These are phyloP conservation scores for Aphodius sticticus DNA, from an alignment of 2,888 invertebrate species.

Conservation along the genomic window DNA sequence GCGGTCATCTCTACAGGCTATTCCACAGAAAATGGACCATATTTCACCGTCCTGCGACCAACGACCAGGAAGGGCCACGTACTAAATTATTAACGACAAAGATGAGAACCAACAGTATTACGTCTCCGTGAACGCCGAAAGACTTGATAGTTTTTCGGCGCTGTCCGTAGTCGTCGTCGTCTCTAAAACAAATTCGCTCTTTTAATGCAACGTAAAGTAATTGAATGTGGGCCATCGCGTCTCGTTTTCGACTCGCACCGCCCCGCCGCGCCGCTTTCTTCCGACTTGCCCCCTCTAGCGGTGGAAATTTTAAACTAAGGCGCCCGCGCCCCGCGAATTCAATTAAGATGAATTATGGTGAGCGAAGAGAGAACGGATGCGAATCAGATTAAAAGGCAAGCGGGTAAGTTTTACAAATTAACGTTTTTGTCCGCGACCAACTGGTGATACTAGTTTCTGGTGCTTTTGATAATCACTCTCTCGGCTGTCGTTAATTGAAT, in stretches of 20 bases:
- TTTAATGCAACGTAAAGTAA: not conserved
- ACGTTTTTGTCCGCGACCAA: not conserved
- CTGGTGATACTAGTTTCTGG: not conserved
- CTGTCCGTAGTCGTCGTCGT: not conserved
- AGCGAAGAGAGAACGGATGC: not conserved
- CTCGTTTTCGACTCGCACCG: not conserved
- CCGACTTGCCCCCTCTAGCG: not conserved
- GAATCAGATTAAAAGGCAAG: not conserved
- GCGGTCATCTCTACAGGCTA: not conserved
- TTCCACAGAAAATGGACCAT: not conserved
- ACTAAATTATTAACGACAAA: not conserved
- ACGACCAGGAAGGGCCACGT: not conserved
- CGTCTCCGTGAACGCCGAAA: no score
- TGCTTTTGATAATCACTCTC: not conserved
- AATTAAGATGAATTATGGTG: slow-evolving; percentile 4
- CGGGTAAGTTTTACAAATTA: slow-evolving; percentile 4
- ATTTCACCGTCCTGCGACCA: not conserved
- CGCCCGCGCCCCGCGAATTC: not conserved
- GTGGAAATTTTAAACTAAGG: not conserved
- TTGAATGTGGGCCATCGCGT: not conserved
- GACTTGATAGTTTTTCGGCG: not conserved
- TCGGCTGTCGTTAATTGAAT: not conserved
- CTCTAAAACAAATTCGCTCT: not conserved
- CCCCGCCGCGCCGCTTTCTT: not conserved
- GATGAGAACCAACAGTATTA: not conserved